These are phyloP conservation scores for Oscheius sp. DNA, from an alignment of 2,888 invertebrate species.

Conservation along the genomic window DNA sequence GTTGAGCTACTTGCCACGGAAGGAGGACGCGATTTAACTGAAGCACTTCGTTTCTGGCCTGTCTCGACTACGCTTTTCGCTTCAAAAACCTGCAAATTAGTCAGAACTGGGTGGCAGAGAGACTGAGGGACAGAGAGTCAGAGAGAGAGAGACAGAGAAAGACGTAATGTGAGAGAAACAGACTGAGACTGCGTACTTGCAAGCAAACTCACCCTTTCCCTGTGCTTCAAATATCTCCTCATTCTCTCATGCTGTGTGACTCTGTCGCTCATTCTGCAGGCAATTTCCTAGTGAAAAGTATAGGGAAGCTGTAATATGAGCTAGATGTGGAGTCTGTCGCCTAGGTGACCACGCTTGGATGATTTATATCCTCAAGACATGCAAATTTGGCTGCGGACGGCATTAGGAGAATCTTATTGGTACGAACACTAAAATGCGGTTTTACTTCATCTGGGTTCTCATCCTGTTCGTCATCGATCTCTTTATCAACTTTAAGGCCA, in stretches of 20 bases:
- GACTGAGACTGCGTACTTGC: not conserved
- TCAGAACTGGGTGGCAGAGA: not conserved
- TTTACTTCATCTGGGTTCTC: too few species aligned
- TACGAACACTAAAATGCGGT: too few species aligned
- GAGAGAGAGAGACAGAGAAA: not conserved
- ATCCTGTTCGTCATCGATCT: too few species aligned
- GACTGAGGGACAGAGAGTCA: not conserved
- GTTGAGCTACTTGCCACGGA: not conserved
- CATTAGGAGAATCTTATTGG: too few species aligned
- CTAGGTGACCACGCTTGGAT: too few species aligned
- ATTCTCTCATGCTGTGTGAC: constrained; percentile 32
- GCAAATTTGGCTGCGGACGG: too few species aligned
- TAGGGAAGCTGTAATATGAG: too few species aligned
- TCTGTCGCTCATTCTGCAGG: constrained; percentile 17
- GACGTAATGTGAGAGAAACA: too few species aligned
- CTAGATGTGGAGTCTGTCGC: too few species aligned
- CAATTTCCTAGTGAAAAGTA: too few species aligned
- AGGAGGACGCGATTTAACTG: constrained; percentile 3
- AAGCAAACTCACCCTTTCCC: constrained; percentile 23
- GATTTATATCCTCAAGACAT: too few species aligned
- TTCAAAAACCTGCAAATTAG: constrained; percentile 5
- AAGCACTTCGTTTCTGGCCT: not conserved
- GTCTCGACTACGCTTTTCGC: constrained; percentile 19
- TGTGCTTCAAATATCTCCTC: constrained; percentile 25
- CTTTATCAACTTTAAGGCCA: too few species aligned